Evolutionary conservation across 2,113 vertebrate species (phyloP).

Genomic region (Riparia riparia): DNA sequence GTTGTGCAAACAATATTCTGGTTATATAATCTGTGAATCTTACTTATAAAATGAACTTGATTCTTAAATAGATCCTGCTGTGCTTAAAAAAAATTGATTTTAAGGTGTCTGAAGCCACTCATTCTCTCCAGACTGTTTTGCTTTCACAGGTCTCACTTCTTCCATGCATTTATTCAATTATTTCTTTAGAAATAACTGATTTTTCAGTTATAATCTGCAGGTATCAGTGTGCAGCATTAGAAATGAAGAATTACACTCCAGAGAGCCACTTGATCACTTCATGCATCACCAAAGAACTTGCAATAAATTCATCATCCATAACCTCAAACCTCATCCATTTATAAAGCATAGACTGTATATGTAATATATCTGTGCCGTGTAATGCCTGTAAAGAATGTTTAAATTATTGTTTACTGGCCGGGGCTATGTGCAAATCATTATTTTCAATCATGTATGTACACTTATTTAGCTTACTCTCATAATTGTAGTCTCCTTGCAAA

Average conservation of each 20-base stretch:
- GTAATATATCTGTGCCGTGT: background rate
- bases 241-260: background rate
- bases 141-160: background rate
- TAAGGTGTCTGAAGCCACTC: background rate
- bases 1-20: background rate
- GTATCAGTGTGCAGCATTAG: background rate
- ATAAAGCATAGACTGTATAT: background rate
- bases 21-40: background rate
- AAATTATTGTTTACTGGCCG: conserved; percentile 41
- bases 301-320: background rate
- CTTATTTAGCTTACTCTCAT: conserved; percentile 87
- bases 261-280: background rate
- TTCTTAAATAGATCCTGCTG: background rate
- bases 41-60: background rate
- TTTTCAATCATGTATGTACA: conserved; percentile 67
- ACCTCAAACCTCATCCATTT: background rate
- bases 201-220: background rate
- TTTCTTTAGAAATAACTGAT: background rate
- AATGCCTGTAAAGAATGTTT: background rate
- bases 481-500: conserved; percentile 99
- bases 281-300: background rate
- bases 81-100: background rate
- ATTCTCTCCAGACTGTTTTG: background rate
- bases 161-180: background rate
- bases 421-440: conserved; percentile 85